Conservation (phyloP, 2,888 invertebrate species). For the Euphydryas editha region DNA sequence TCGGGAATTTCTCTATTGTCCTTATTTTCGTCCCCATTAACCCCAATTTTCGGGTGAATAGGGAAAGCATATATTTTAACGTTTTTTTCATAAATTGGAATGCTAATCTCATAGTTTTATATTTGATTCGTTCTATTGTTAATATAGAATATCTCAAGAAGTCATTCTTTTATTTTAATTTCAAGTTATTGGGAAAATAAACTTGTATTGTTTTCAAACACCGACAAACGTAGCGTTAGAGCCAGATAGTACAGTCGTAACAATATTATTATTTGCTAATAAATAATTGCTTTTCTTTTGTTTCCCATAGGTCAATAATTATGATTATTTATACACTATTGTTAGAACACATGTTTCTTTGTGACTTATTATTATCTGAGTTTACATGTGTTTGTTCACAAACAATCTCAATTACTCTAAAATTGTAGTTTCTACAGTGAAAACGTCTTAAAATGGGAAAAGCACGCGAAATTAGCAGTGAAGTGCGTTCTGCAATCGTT, state of each 20-base stretch:
- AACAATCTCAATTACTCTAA: not conserved
- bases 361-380: not conserved
- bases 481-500: conserved; percentile 2
- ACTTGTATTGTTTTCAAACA: not conserved
- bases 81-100: no score
- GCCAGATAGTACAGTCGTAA: not conserved
- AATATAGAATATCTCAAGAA: not conserved
- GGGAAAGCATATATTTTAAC: no score
- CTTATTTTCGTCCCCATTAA: no score
- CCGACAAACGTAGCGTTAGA: not conserved
- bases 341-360: not conserved
- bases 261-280: no score
- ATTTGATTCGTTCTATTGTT: conserved; percentile 14
- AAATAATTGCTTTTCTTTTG: no score
- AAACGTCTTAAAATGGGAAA: conserved; percentile 9
- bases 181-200: no score
- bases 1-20: no score
- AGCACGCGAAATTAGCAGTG: conserved; percentile 11
- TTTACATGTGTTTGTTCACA: not conserved
- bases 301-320: no score
- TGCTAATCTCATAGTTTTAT: no score
- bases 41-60: no score
- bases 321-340: no score
- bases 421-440: conserved; percentile 2
- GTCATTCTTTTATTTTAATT: no score